Evolutionary conservation across 2,797 vertebrate genomes (phyloP).

Genomic region (Sarcoramphus papa): DNA sequence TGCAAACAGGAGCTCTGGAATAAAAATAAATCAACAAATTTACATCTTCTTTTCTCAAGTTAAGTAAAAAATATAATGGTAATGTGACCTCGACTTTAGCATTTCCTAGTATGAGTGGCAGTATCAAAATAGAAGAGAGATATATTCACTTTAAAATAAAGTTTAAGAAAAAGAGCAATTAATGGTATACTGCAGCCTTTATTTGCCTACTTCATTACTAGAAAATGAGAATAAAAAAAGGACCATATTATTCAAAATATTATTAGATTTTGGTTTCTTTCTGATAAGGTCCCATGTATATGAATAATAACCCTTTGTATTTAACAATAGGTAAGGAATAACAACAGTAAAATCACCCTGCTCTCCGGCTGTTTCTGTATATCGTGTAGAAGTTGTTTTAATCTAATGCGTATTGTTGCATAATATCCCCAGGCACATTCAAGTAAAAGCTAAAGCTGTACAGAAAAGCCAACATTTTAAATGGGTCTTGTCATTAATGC

Average conservation of each 20-base stretch:
- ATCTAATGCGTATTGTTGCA: slow-evolving; percentile 78
- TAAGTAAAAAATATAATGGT: background rate
- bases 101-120: background rate
- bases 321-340: slow-evolving; percentile 61
- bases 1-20: background rate
- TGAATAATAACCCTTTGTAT: slow-evolving; percentile 27
- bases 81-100: background rate
- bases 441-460: slow-evolving; percentile 86
- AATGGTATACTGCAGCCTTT: background rate
- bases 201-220: background rate
- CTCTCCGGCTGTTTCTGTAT: slow-evolving; percentile 50
- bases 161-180: background rate
- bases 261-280: background rate
- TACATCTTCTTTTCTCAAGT: background rate
- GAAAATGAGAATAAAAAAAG: background rate
- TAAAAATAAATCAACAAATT: background rate
- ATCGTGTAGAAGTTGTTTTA: slow-evolving; percentile 72
- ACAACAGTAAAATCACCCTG: slow-evolving; percentile 53
- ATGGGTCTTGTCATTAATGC: slow-evolving; percentile 99
- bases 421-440: slow-evolving; percentile 79
- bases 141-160: background rate
- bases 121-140: background rate
- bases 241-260: background rate
- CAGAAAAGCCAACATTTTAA: slow-evolving; percentile 93
- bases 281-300: background rate